Conservation (phyloP, 1,140 invertebrate species). For the Micrasema longulum region DNA sequence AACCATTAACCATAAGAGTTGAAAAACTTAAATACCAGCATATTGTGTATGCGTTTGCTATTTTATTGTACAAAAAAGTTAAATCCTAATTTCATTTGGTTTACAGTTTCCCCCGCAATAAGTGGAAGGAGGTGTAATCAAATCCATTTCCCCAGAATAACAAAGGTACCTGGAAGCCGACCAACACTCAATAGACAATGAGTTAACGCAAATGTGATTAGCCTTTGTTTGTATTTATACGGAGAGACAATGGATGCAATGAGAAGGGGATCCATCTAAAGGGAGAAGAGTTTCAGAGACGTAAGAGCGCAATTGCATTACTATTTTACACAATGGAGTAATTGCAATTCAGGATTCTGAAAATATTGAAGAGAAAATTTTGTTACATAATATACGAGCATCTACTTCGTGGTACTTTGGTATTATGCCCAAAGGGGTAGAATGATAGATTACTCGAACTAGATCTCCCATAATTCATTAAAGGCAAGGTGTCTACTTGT, state of each 20-base stretch:
- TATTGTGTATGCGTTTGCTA: too few species aligned
- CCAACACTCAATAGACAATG: conserved; percentile 56
- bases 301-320: conserved; percentile 28
- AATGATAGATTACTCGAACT: conserved; percentile 13
- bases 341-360: too few species aligned
- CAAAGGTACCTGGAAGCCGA: conserved; percentile 39
- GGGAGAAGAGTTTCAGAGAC: conserved; percentile 5
- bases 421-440: conserved; percentile 13
- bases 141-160: conserved; percentile 47
- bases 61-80: too few species aligned
- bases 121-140: conserved; percentile 47
- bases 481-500: conserved; percentile 18
- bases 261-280: conserved; percentile 32
- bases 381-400: too few species aligned
- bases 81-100: background rate
- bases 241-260: conserved; percentile 32
- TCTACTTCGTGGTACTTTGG: background rate
- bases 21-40: too few species aligned
- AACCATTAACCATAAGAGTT: too few species aligned
- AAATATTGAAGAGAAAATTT: too few species aligned
- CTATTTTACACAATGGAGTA: conserved; percentile 2
- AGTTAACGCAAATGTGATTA: conserved; percentile 55
- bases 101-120: background rate
- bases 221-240: conserved; percentile 50
- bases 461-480: conserved; percentile 27